phyloP scores from a whole-genome alignment of 2,888 invertebrate species.

The Biston betularia region DNA sequence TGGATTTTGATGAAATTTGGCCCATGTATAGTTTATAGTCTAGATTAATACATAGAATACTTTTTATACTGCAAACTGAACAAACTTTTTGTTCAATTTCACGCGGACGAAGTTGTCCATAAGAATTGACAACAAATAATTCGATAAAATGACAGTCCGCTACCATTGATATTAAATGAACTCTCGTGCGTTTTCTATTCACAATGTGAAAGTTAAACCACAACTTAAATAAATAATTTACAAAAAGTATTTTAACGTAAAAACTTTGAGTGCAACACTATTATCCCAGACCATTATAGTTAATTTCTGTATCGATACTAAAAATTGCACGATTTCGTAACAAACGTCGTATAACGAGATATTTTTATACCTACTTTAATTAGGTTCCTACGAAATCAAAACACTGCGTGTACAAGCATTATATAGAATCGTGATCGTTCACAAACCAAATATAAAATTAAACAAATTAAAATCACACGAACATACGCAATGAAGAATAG shows the following conservation, averaged over 20 bases:
- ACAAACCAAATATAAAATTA: constrained; percentile 3
- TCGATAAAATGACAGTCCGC: not conserved
- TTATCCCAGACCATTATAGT: constrained; percentile 22
- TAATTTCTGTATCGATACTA: constrained; percentile 20
- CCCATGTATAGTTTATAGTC: too few relatives aligned
- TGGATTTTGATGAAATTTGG: too few relatives aligned
- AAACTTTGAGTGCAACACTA: constrained; percentile 38
- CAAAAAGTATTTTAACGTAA: constrained; percentile 36
- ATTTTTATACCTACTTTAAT: constrained; percentile 5
- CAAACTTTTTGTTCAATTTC: too few relatives aligned
- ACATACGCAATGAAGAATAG: constrained; percentile 3
- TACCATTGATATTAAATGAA: constrained; percentile 5
- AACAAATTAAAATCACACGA: constrained; percentile 6
- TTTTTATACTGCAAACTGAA: too few relatives aligned
- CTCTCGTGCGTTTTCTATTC: constrained; percentile 4
- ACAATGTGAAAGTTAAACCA: constrained; percentile 37
- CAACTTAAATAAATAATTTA: constrained; percentile 26
- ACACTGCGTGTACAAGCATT: not conserved
- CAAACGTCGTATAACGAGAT: constrained; percentile 17
- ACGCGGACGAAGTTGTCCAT: too few relatives aligned
- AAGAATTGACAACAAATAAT: not conserved
- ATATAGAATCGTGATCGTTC: constrained; percentile 11
- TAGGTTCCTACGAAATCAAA: constrained; percentile 1
- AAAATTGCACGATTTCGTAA: constrained; percentile 36
- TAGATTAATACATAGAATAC: too few relatives aligned